A percentile compares a stretch with the other conserved stretches of the same genome.
phyloP scores from a whole-genome alignment of 2,888 invertebrate genomes.

The Drosophila imparisetae region DNA sequence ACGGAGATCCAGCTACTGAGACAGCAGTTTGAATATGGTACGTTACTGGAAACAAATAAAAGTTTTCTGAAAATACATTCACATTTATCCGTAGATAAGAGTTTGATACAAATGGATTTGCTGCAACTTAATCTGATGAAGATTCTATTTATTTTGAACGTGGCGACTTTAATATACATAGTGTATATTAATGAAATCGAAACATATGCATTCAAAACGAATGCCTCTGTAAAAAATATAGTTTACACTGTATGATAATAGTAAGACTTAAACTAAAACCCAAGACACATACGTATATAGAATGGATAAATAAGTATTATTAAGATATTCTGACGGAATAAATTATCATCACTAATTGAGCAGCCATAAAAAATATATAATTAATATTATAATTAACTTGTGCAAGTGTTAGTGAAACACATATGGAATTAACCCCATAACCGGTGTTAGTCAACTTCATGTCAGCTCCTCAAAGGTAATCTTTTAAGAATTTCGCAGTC shows the following conservation, averaged over 20 bases:
- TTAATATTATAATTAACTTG: no score
- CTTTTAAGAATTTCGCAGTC: background rate
- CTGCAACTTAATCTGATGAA: constrained; percentile 66
- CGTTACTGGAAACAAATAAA: background rate
- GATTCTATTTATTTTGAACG: constrained; percentile 51
- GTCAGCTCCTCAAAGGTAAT: background rate
- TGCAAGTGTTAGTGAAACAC: background rate
- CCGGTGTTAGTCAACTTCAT: background rate
- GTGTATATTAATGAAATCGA: constrained; percentile 1
- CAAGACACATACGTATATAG: background rate
- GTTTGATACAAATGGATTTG: constrained; percentile 39
- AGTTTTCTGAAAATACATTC: background rate
- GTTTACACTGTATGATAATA: background rate
- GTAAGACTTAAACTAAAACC: background rate
- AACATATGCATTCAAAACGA: background rate
- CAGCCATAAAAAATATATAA: no score
- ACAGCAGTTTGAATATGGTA: constrained; percentile 30
- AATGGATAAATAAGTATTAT: background rate
- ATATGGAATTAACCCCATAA: background rate
- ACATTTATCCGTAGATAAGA: constrained; percentile 22
- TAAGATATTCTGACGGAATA: background rate
- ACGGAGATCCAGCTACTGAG: constrained; percentile 20
- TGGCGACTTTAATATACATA: constrained; percentile 43
- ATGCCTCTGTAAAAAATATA: background rate
- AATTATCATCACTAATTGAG: background rate